Conservation (phyloP, 1,140 invertebrate species). For the Myzus persicae region DNA sequence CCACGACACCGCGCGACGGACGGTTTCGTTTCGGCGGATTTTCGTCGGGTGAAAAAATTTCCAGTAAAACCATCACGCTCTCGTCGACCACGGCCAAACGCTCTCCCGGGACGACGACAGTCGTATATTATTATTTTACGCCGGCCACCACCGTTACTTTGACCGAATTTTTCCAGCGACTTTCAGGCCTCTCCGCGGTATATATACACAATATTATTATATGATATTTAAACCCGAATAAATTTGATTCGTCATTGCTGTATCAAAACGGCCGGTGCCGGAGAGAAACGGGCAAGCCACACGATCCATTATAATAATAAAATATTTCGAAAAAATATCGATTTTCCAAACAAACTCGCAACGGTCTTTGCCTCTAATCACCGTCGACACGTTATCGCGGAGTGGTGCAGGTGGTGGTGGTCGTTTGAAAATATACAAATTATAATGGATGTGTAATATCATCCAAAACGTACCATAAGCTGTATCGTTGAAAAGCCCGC, state of each 20-base stretch:
- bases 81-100: background rate
- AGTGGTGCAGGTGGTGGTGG: background rate
- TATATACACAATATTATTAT: too few relatives aligned
- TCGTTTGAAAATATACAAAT: background rate
- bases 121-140: too few relatives aligned
- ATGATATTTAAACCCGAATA: background rate
- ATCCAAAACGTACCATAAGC: background rate
- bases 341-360: background rate
- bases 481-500: background rate
- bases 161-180: too few relatives aligned
- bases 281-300: background rate
- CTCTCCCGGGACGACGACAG: background rate
- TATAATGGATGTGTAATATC: background rate
- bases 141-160: too few relatives aligned
- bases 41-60: background rate
- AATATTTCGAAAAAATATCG: constrained; percentile 14
- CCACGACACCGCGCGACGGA: constrained; percentile 5
- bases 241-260: background rate
- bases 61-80: background rate
- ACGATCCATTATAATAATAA: background rate
- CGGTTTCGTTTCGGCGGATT: background rate
- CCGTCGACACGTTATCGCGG: background rate
- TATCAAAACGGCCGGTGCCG: background rate
- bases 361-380: background rate
- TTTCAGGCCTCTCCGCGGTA: too few relatives aligned